Percentiles rank a stretch among this genome's conserved stretches.
Conservation (phyloP, 2,113 vertebrate genomes). For the Leptocoma aspasia region DNA sequence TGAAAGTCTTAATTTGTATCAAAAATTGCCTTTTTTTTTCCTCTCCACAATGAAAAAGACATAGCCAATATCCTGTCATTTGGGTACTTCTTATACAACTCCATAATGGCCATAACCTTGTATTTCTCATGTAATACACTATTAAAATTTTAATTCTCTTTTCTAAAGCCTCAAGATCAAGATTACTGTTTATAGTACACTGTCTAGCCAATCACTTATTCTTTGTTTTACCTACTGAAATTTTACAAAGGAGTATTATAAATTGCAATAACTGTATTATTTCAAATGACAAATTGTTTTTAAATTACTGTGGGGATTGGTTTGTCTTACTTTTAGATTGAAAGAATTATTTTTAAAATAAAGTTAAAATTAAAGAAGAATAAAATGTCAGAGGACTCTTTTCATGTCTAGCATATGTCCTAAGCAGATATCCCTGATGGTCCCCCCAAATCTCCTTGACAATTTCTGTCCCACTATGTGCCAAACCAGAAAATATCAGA, state of each 20-base stretch:
- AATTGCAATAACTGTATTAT: neutral
- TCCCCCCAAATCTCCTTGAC: neutral
- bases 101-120: neutral
- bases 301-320: fast-evolving
- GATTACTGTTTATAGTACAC: neutral
- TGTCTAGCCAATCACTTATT: neutral
- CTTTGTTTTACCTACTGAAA: neutral
- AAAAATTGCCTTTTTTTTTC: neutral
- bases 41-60: neutral
- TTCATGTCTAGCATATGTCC: neutral
- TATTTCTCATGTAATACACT: neutral
- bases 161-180: neutral
- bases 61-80: neutral
- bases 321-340: neutral
- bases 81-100: neutral
- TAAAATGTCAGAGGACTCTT: neutral
- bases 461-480: neutral
- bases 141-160: neutral
- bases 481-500: neutral
- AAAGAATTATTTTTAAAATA: neutral
- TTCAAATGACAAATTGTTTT: neutral
- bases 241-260: fast-evolving
- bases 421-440: neutral
- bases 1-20: neutral
- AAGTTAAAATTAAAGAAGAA: neutral